Conservation (phyloP, 2,888 invertebrate genomes). For the Polyploca ridens region DNA sequence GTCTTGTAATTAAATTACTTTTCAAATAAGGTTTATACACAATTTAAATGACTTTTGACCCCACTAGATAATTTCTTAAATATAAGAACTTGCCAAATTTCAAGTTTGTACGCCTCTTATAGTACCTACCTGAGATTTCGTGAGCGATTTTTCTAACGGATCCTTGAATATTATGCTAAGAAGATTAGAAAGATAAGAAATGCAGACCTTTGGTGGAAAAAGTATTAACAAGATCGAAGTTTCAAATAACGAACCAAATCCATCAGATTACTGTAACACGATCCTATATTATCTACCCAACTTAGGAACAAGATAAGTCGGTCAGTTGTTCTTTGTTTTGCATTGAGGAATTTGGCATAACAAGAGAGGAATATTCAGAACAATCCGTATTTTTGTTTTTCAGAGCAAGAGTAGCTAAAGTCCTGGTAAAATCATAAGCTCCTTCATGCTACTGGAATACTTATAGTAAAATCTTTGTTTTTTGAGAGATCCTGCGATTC, state of each 20-base stretch:
- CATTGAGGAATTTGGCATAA: neutral
- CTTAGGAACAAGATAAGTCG: neutral
- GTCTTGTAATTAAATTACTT: no score
- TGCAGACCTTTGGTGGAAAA: neutral
- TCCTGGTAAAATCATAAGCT: neutral
- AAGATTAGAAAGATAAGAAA: neutral
- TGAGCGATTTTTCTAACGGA: neutral
- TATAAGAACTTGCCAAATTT: no score
- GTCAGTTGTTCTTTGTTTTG: constrained; percentile 2
- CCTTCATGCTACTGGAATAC: no score
- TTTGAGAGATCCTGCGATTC: no score
- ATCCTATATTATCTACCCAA: constrained; percentile 2
- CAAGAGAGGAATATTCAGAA: neutral
- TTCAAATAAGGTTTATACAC: no score
- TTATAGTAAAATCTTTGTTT: no score
- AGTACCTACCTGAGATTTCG: no score
- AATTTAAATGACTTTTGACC: no score
- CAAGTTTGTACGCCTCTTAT: neutral
- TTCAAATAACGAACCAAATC: neutral
- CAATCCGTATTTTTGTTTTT: neutral
- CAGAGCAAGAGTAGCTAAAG: neutral
- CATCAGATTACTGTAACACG: neutral
- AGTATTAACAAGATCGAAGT: neutral
- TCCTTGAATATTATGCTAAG: neutral
- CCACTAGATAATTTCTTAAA: no score